Conservation (phyloP, 2,888 invertebrate genomes). For the Deroplatys truncata region DNA sequence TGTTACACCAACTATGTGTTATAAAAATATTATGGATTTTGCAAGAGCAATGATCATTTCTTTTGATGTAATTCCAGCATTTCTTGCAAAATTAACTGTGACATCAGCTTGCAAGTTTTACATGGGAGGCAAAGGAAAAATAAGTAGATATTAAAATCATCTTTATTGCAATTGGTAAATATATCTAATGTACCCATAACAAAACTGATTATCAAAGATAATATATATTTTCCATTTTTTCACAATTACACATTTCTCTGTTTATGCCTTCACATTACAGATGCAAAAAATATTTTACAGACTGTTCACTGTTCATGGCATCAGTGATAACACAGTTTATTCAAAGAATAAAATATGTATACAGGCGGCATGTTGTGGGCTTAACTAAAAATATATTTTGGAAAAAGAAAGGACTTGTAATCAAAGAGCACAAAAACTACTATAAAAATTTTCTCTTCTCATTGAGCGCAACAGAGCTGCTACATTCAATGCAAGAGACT, state of each 20-base stretch:
- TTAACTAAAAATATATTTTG: not conserved
- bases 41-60: no score
- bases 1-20: no score
- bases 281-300: not conserved
- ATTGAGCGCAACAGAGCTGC: not conserved
- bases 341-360: not conserved
- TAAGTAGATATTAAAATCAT: not conserved
- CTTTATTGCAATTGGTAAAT: conserved; percentile 13
- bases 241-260: not conserved
- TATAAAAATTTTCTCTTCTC: not conserved
- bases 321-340: not conserved
- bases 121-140: not conserved
- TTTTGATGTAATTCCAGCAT: no score
- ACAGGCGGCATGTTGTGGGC: not conserved
- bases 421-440: not conserved
- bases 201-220: not conserved
- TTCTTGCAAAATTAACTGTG: no score
- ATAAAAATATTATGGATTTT: no score
- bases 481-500: not conserved
- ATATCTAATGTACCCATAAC: not conserved
- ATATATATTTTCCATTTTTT: not conserved
- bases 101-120: no score
- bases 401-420: not conserved
- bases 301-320: not conserved
- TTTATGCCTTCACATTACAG: not conserved